Evolutionary conservation across 2,113 vertebrate genomes (phyloP), one percentile per base, ranked within the genome.

Genomic region (Climacteris rufus): DNA sequence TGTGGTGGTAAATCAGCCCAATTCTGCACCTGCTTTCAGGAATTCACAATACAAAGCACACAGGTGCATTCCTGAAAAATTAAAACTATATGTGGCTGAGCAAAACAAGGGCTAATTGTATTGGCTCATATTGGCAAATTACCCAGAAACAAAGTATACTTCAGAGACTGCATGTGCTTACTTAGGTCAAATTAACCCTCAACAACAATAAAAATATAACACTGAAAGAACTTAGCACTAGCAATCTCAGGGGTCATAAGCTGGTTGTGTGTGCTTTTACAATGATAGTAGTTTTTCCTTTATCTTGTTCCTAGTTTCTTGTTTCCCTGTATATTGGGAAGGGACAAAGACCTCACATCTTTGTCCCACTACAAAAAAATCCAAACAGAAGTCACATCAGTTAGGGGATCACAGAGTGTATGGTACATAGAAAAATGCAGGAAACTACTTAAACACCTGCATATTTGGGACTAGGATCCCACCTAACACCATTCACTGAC

Each of bases 161-260:
- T 57, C 33, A 93, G 75, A 88, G 59, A 70, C 75, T 63, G 25
- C 31, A 14, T 60, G 87, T 49, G 40, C 89, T 42, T 76, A 53
- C 70, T 90, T 69, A 79, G 53, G 82, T 93, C 75, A 94, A 95
- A 97, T 89, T 93, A 96, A 90, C 93, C 59, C 60, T 88, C 84
- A 87, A 47, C 63, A 90, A 95, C 83, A 92, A 87, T 91, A 87
- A 95, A 96, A 95, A 63, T 45, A 9, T 27, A 87, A 75, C 30
- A 66, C 19, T 64, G 39, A 87, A 77, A 79, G 66, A 66, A 71
- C 60, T 87, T 79, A 89, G 88, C 74, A 61, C 52, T 20, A 66
- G 61, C 56, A 83, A 52, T 72, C 64, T 54, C 56, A 47, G 44
- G 50, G 81, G 63, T 65, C 64, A 35, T 28, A 88, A 81, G 30